A percentile compares a stretch with the other conserved stretches of the same genome.
phyloP scores from a whole-genome alignment of 2,113 vertebrate species.

The Ameiurus melas region DNA sequence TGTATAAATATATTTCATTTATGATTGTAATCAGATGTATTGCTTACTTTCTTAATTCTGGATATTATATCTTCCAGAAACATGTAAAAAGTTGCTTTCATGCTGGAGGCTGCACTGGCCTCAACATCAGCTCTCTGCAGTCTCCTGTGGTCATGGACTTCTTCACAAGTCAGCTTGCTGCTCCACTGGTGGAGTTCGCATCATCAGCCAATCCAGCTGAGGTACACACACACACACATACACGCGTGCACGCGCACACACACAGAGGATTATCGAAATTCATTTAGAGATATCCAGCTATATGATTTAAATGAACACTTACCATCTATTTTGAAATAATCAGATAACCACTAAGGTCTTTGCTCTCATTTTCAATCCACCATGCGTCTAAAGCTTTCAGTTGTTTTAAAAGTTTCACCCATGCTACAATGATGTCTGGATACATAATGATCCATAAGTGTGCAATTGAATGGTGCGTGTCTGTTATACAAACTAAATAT shows the following conservation, averaged over 20 bases:
- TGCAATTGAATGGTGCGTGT: neutral
- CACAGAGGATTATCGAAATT: neutral
- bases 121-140: slow-evolving; percentile 84
- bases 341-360: neutral
- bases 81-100: slow-evolving; percentile 78
- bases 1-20: neutral
- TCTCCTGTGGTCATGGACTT: slow-evolving; percentile 83
- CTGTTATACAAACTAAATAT: neutral
- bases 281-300: slow-evolving; percentile 37
- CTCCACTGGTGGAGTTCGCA: slow-evolving; percentile 81
- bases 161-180: slow-evolving; percentile 88
- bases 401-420: neutral
- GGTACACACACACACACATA: slow-evolving; percentile 16
- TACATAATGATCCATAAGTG: neutral
- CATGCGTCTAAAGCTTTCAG: neutral
- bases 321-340: slow-evolving; percentile 2
- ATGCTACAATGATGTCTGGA: neutral
- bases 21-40: neutral
- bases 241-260: too few relatives aligned
- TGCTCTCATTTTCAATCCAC: neutral
- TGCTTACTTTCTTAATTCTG: neutral
- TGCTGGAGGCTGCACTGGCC: slow-evolving; percentile 71
- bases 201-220: slow-evolving; percentile 35
- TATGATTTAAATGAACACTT: neutral
- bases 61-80: slow-evolving; percentile 73